These are phyloP conservation scores for Platerodrilus igneus DNA, from an alignment of 2,888 invertebrate genomes.

Conservation along the genomic window DNA sequence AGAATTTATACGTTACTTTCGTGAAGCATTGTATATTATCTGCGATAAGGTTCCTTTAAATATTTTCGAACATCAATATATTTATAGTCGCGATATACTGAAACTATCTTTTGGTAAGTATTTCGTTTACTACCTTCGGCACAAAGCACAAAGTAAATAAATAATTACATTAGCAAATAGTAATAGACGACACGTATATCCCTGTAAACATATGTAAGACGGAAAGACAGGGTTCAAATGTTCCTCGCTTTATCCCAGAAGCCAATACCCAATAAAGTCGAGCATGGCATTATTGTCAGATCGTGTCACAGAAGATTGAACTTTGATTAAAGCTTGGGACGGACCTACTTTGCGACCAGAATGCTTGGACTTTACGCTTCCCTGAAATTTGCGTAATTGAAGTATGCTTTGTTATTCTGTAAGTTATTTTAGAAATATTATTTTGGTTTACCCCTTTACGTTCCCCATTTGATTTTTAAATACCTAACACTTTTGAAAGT, in stretches of 20 bases:
- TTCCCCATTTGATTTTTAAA: no score
- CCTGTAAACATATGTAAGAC: conserved; percentile 15
- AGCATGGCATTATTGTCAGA: conserved; percentile 42
- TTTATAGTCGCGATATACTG: no score
- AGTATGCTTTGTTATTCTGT: conserved; percentile 36
- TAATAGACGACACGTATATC: conserved; percentile 10
- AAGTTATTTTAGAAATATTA: conserved; percentile 20
- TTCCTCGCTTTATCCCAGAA: conserved; percentile 28
- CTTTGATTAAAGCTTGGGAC: conserved; percentile 42
- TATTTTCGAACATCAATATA: no score
- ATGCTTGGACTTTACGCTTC: conserved; percentile 36
- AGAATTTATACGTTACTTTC: no score
- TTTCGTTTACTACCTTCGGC: no score
- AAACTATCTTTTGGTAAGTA: no score
- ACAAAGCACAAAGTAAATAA: no score
- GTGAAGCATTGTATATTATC: no score
- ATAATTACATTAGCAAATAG: no score
- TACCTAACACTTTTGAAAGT: no score
- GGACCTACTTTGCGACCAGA: conserved; percentile 33
- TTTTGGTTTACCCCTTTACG: no score
- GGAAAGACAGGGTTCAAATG: conserved; percentile 16
- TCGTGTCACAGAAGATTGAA: conserved; percentile 42
- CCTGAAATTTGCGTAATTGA: conserved; percentile 37
- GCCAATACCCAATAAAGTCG: conserved; percentile 40
- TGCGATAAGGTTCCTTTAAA: no score